A percentile compares a stretch with the other conserved stretches of the same genome.
Conservation (phyloP, 2,797 vertebrate genomes). For the Acrossocheilus wenchowensis region DNA sequence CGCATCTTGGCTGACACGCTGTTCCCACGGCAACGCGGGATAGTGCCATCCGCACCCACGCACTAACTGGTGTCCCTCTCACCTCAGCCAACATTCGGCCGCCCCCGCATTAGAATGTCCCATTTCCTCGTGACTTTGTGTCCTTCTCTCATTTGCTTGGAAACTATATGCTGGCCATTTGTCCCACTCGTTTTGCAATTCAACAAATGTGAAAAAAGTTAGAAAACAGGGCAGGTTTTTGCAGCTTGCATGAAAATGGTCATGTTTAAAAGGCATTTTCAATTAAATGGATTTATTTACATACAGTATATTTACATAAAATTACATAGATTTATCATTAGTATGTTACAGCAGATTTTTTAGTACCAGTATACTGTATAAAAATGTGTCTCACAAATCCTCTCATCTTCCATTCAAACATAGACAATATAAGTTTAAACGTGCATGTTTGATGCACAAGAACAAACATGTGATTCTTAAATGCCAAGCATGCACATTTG, state of each 20-base stretch:
- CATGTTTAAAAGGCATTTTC: neutral
- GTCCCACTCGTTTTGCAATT: neutral
- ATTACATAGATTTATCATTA: neutral
- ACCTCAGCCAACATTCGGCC: conserved; percentile 41
- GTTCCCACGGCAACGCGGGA: conserved; percentile 55
- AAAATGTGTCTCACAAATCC: neutral
- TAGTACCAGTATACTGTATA: neutral
- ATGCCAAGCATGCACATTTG: too few species aligned
- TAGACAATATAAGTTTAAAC: neutral
- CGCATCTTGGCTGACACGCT: conserved; percentile 44
- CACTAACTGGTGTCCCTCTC: conserved; percentile 47
- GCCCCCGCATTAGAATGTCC: conserved; percentile 43
- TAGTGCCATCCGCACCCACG: conserved; percentile 49
- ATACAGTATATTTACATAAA: neutral
- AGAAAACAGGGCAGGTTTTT: neutral
- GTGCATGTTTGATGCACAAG: neutral
- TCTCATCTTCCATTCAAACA: neutral
- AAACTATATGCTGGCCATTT: neutral
- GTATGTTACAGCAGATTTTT: neutral
- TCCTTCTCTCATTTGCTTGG: conserved; percentile 9
- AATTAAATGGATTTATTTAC: neutral
- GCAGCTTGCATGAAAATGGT: neutral
- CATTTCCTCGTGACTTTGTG: neutral
- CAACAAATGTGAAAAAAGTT: neutral
- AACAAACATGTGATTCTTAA: neutral